These are phyloP conservation scores for Tolypeutes matacus DNA, from an alignment of 2,797 vertebrate species.

Conservation along the genomic window DNA sequence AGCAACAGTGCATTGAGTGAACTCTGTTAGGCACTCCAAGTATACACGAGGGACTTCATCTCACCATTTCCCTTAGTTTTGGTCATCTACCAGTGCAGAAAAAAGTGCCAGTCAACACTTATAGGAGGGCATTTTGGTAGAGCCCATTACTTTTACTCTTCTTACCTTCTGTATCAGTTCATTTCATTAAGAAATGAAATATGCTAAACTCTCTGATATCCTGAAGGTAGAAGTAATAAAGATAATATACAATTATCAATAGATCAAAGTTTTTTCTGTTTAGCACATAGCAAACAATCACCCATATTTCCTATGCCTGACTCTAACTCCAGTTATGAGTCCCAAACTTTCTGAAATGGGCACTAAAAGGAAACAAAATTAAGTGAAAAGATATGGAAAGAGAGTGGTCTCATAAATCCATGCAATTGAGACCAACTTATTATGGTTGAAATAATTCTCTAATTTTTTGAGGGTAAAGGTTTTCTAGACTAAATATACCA, in stretches of 20 bases:
- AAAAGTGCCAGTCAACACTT: background rate
- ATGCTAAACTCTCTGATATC: background rate
- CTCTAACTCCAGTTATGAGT: conserved; percentile 8
- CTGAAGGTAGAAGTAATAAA: background rate
- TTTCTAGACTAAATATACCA: conserved; percentile 5
- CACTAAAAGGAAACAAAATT: conserved; percentile 14
- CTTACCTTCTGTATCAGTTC: background rate
- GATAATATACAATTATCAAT: background rate
- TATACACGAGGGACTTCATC: background rate
- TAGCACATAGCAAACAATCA: background rate
- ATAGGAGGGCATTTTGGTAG: background rate
- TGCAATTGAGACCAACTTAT: background rate
- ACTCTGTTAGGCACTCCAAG: background rate
- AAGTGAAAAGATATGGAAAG: conserved; percentile 24
- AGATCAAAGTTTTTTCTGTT: conserved; percentile 12
- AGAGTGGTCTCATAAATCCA: background rate
- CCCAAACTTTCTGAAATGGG: background rate
- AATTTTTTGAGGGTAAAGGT: background rate
- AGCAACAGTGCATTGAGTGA: background rate
- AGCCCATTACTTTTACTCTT: background rate
- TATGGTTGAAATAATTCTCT: background rate
- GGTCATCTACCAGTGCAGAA: background rate
- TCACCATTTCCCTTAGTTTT: background rate
- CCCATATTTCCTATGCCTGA: background rate
- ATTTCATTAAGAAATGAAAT: conserved; percentile 36